phyloP scores from a whole-genome alignment of 2,888 invertebrate species.

The Pachydiplax longipennis region DNA sequence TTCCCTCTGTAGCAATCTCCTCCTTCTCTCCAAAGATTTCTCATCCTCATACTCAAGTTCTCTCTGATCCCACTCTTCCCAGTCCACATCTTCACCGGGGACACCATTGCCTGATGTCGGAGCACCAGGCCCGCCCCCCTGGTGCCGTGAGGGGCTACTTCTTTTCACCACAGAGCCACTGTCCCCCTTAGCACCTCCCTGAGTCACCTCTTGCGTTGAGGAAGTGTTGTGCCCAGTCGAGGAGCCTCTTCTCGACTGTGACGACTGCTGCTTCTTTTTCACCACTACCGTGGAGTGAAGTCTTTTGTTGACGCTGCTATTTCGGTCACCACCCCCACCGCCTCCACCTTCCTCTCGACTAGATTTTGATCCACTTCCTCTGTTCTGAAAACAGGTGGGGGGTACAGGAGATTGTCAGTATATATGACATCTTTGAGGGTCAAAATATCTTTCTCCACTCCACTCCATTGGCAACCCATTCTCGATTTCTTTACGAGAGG shows the following conservation, averaged over 20 bases:
- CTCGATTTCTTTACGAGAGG: no score
- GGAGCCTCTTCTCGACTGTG: background rate
- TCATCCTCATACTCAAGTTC: constrained; percentile 83
- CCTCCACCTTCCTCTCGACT: constrained; percentile 1
- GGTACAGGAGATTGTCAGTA: no score
- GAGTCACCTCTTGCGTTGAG: background rate
- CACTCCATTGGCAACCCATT: no score
- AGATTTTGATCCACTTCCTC: constrained; percentile 22
- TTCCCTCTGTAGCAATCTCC: constrained; percentile 78
- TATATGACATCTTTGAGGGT: no score
- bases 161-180: background rate
- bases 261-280: constrained; percentile 56
- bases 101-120: constrained; percentile 51
- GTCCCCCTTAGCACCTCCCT: background rate
- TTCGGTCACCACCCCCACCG: background rate
- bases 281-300: constrained; percentile 69
- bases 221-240: constrained; percentile 10
- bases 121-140: background rate
- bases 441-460: no score
- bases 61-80: constrained; percentile 80
- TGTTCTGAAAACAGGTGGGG: background rate
- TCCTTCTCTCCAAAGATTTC: constrained; percentile 77
- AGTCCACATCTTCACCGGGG: constrained; percentile 70
- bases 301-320: constrained; percentile 61
- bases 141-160: background rate